Evolutionary conservation across 2,888 invertebrate species (phyloP).

Genomic region (Glyphotaelius pellucidus): DNA sequence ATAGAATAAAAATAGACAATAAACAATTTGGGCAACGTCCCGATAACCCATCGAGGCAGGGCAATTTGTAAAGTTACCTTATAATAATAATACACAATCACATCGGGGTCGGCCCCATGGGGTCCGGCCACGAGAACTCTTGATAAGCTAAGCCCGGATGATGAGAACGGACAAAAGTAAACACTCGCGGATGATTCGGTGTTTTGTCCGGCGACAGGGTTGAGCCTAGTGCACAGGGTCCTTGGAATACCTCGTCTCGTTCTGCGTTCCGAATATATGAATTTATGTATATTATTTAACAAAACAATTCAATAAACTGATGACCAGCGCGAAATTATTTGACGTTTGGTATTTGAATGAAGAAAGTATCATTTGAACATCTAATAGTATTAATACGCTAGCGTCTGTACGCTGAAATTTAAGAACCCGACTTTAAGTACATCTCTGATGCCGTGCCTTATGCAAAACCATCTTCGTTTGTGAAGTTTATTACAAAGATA

Average conservation of each 20-base stretch:
- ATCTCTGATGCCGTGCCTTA: too few relatives aligned
- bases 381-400: too few relatives aligned
- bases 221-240: background rate
- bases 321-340: too few relatives aligned
- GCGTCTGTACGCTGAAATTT: too few relatives aligned
- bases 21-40: constrained; percentile 39
- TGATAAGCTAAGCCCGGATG: constrained; percentile 53
- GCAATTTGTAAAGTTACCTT: constrained; percentile 65
- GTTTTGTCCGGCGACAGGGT: constrained; percentile 55
- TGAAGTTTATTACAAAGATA: too few relatives aligned
- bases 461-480: too few relatives aligned
- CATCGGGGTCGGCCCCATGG: constrained; percentile 56
- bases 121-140: constrained; percentile 56
- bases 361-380: too few relatives aligned
- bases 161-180: constrained; percentile 66
- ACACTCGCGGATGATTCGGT: constrained; percentile 63
- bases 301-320: background rate
- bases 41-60: constrained; percentile 50
- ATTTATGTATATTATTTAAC: background rate
- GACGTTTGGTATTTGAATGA: too few relatives aligned
- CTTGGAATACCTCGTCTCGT: background rate
- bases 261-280: background rate
- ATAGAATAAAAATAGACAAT: constrained; percentile 44
- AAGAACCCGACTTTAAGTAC: too few relatives aligned
- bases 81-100: constrained; percentile 56